Conservation (phyloP, 2,888 invertebrate species). For the Aphelenchoides bicaudatus region DNA sequence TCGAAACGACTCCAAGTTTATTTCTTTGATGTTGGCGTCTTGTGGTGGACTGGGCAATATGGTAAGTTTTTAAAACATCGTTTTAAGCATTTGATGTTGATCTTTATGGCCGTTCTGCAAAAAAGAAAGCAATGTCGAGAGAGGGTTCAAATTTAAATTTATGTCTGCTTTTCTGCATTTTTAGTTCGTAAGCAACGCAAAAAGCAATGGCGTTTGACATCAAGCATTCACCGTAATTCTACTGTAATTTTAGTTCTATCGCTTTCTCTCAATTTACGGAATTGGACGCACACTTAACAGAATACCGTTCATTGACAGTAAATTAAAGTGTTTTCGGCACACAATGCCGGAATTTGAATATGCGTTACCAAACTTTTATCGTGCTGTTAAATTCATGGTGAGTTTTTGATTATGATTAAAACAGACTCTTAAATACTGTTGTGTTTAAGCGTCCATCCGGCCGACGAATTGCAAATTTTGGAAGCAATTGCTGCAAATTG, state of each 20-base stretch:
- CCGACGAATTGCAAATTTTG: background rate
- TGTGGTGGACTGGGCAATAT: constrained; percentile 11
- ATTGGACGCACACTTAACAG: background rate
- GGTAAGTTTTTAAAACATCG: no score
- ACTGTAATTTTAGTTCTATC: background rate
- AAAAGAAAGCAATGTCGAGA: no score
- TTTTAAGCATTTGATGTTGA: background rate
- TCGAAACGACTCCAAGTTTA: background rate
- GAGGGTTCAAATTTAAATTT: no score
- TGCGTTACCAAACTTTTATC: background rate
- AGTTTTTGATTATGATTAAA: constrained; percentile 7
- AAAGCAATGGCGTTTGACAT: no score
- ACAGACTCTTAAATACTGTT: background rate
- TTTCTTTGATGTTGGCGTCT: background rate
- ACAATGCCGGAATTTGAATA: constrained; percentile 3
- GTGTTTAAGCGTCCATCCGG: background rate
- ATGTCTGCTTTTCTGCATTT: no score
- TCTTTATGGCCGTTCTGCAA: background rate
- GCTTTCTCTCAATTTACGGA: constrained; percentile 5
- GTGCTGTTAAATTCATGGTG: background rate
- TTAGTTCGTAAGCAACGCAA: no score
- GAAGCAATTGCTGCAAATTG: background rate
- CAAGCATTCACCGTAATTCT: background rate
- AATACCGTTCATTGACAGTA: background rate
- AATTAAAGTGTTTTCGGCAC: background rate